These are phyloP conservation scores for Steinernema khuongi DNA, from an alignment of 1,140 invertebrate species.

Conservation along the genomic window DNA sequence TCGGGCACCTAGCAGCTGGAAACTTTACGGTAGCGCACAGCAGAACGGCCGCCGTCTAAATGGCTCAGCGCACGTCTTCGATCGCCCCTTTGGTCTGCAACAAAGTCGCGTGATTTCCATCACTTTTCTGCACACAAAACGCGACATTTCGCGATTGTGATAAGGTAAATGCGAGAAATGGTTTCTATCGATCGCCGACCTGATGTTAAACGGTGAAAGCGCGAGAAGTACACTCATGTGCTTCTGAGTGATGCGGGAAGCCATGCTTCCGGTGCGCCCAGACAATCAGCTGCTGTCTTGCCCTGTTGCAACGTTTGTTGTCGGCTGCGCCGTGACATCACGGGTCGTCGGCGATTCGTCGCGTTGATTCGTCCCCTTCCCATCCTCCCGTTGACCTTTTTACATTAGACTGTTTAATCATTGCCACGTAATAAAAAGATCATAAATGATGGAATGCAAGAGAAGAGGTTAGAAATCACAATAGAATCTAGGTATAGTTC, in stretches of 20 bases:
- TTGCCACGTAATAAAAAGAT: background rate
- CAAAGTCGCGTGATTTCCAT: conserved; percentile 11
- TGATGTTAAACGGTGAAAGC: background rate
- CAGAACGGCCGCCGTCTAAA: background rate
- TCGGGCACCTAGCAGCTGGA: background rate
- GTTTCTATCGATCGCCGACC: background rate
- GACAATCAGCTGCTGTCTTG: conserved; percentile 9
- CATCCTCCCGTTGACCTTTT: background rate
- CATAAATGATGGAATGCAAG: conserved; percentile 1
- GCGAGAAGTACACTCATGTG: background rate
- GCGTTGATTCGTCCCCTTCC: no score
- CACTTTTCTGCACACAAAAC: background rate
- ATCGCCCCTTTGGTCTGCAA: background rate
- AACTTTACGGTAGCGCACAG: background rate
- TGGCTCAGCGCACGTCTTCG: background rate
- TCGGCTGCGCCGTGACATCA: background rate
- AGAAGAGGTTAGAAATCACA: background rate
- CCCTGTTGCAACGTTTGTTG: background rate
- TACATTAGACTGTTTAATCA: background rate
- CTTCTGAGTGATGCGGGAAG: background rate
- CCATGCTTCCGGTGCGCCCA: background rate
- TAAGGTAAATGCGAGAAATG: background rate
- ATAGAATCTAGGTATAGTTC: background rate
- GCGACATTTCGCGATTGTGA: background rate
- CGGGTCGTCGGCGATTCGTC: no score